phyloP scores from a whole-genome alignment of 2,797 vertebrate genomes.

The Phylloscopus collybita region DNA sequence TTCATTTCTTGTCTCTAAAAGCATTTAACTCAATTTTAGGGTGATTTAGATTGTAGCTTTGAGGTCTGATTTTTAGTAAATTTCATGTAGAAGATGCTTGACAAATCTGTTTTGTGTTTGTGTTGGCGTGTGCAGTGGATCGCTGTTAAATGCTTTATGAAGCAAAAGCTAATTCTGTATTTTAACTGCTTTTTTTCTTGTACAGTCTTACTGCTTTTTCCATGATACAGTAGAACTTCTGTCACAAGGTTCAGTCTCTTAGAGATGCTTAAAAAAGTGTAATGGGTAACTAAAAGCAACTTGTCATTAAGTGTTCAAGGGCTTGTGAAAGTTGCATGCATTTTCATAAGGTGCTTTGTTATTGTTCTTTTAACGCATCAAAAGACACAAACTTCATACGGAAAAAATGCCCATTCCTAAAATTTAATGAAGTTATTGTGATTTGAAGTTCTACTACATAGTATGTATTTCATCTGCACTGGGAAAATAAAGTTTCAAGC shows the following conservation, averaged over 20 bases:
- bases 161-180: constrained; percentile 41
- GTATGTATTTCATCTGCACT: not conserved
- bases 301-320: not conserved
- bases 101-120: not conserved
- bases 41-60: constrained; percentile 7
- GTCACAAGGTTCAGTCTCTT: not conserved
- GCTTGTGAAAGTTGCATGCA: not conserved
- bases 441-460: constrained; percentile 46
- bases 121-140: not conserved
- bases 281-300: not conserved
- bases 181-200: not conserved
- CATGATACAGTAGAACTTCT: constrained; percentile 47
- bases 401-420: not conserved
- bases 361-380: not conserved
- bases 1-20: constrained; percentile 46
- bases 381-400: not conserved
- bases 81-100: not conserved
- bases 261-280: not conserved
- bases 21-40: constrained; percentile 52
- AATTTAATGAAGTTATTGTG: not conserved
- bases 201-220: not conserved
- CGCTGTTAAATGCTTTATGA: constrained; percentile 68
- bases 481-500: not conserved
- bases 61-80: not conserved
- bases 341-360: not conserved